Base-by-base conservation (phyloP, 1,140 invertebrate genomes). In the Zophobas atratus region DNA sequence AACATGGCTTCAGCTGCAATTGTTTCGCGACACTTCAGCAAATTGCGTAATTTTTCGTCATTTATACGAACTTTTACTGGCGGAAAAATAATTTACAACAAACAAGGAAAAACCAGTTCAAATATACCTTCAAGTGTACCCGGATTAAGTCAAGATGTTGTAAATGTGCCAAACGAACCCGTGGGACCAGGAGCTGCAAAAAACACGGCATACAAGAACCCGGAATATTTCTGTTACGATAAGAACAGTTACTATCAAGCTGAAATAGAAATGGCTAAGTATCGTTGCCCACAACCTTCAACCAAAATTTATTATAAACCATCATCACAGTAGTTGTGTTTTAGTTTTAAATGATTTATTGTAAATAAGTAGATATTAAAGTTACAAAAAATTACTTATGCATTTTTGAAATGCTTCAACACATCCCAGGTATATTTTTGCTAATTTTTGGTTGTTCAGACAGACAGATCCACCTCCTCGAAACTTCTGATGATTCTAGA, bases 401-500 rank as follows among this genome's bases (percentile, higher is more conserved):
- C 79, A 80, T 48, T 80, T 57, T 75, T 80, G 76, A 67, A 72
- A 57, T 2, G 60, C 6, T n/a, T 3, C 20, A n/a, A 82, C 41
- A 20, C 32, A 60, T 56, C 57, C 71, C 67, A 74, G 60, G 63
- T 83, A 84, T 34, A 63, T 53, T 75, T 35, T 32, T n/a, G 81
- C 76, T n/a, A 85, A 53, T 43, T 48, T 57, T 57, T 76, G 36
- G 70, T 84, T 81, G 6, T 80, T 78, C 6, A 88, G 75, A 83
- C 96, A 98, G 2, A 96, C 91, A 0, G 94, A 94, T 46, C 96
- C 95, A 20, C 96, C 96, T 0, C 94, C 95, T 77, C 96, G 89
- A 0, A 89, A 85, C 74, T 92, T 90, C 88, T 98, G 96, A 5
- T 91, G 90, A 80, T 90, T 84, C 92, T 94, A 86, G 4, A 90